A percentile compares a stretch with the other conserved stretches of the same genome.
Evolutionary conservation across 64 coral and sea anemone genomes (phyloP).

Genomic region (Montipora foliosa): DNA sequence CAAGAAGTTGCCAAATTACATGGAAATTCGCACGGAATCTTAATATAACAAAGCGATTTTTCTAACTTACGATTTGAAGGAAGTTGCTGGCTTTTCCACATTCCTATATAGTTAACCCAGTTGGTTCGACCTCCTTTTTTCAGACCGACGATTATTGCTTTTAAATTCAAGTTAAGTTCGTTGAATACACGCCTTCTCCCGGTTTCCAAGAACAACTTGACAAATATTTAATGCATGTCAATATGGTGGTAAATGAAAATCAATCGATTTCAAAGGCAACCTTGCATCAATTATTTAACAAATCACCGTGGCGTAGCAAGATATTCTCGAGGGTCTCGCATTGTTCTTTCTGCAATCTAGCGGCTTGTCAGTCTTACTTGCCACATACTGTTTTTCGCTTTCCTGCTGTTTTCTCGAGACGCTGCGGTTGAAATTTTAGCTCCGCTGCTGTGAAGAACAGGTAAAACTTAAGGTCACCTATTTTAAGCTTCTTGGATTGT

Average conservation of each 20-base stretch:
- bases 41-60: neutral
- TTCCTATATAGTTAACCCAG: neutral
- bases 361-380: neutral
- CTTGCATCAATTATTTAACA: constrained; percentile 45
- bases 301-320: constrained; percentile 52
- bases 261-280: constrained; percentile 40
- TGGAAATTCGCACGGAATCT: neutral
- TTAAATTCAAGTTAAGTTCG: neutral
- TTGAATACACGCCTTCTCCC: neutral
- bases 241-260: constrained; percentile 52
- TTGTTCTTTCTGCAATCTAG: constrained; percentile 43
- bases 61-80: neutral
- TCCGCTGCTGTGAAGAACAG: constrained; percentile 6
- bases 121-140: neutral
- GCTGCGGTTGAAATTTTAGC: neutral
- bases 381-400: neutral
- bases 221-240: constrained; percentile 53
- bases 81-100: neutral
- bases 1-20: neutral
- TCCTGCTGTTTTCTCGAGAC: constrained; percentile 11
- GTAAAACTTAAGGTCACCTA: neutral
- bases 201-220: constrained; percentile 13
- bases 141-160: neutral
- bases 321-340: constrained; percentile 17
- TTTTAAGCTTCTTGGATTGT: neutral